Conservation (phyloP, 2,888 invertebrate genomes). For the Fragum whitleyi region DNA sequence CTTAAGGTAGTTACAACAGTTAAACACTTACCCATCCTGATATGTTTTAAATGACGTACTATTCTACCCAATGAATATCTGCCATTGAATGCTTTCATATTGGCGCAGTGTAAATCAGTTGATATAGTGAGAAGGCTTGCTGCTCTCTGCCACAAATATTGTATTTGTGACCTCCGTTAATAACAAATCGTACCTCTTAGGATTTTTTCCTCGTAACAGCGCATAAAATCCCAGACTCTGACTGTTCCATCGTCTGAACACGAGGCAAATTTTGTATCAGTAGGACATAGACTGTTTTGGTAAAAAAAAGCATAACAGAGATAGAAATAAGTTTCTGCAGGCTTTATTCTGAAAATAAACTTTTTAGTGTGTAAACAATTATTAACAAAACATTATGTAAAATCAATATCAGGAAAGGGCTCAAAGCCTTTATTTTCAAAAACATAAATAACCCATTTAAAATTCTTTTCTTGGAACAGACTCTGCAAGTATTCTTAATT, state of each 20-base stretch:
- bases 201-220: constrained; percentile 96
- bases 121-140: too few relatives aligned
- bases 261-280: constrained; percentile 99
- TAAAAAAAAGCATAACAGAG: constrained; percentile 63
- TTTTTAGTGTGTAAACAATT: not conserved
- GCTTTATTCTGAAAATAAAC: constrained; percentile 31
- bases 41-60: too few relatives aligned
- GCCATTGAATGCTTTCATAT: too few relatives aligned
- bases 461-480: too few relatives aligned
- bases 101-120: too few relatives aligned
- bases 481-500: too few relatives aligned
- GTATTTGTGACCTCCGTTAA: not conserved
- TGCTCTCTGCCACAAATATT: too few relatives aligned
- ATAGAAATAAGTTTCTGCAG: constrained; percentile 25
- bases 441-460: too few relatives aligned
- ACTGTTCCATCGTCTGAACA: constrained; percentile 99
- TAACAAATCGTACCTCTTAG: constrained; percentile 85
- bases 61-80: too few relatives aligned
- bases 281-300: constrained; percentile 96
- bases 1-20: too few relatives aligned
- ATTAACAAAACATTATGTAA: not conserved
- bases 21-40: too few relatives aligned
- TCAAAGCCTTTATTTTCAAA: not conserved
- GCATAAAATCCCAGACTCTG: constrained; percentile 99
- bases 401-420: not conserved